These are phyloP conservation scores for Bombus ignitus DNA, from an alignment of 1,140 invertebrate species.

Conservation along the genomic window DNA sequence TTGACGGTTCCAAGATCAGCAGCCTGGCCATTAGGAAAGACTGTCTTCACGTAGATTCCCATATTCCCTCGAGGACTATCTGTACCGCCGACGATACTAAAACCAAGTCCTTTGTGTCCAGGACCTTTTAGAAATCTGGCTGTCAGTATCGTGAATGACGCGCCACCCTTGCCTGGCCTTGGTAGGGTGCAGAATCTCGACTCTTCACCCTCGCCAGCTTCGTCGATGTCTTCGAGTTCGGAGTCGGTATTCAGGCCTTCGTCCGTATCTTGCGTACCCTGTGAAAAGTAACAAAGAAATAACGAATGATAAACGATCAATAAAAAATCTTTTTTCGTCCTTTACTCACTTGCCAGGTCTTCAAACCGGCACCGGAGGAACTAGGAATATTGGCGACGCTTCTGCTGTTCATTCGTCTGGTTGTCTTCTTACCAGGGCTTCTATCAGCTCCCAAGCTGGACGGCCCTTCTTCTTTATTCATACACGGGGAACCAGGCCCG, in stretches of 20 bases:
- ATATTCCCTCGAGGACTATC: slow-evolving; percentile 94
- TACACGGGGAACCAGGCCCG: slow-evolving; percentile 45
- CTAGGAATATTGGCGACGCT: slow-evolving; percentile 76
- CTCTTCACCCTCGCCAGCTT: slow-evolving; percentile 76
- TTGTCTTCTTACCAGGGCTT: slow-evolving; percentile 67
- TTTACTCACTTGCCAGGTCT: slow-evolving; percentile 72
- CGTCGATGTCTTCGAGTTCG: slow-evolving; percentile 80
- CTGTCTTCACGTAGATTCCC: slow-evolving; percentile 96
- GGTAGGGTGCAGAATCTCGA: slow-evolving; percentile 82
- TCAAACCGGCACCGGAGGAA: slow-evolving; percentile 64
- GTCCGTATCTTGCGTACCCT: slow-evolving; percentile 75
- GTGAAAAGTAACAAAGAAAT: background rate
- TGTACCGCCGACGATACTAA: slow-evolving; percentile 95
- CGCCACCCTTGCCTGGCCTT: slow-evolving; percentile 79
- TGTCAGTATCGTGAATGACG: slow-evolving; percentile 82
- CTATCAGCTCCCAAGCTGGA: slow-evolving; percentile 71
- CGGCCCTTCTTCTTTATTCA: slow-evolving; percentile 66
- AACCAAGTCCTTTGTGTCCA: slow-evolving; percentile 93
- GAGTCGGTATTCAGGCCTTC: slow-evolving; percentile 79
- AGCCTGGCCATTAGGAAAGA: slow-evolving; percentile 94
- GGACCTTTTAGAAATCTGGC: slow-evolving; percentile 91
- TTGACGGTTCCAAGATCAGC: slow-evolving; percentile 91
- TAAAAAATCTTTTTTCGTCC: background rate
- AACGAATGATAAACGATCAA: no score
- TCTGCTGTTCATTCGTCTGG: slow-evolving; percentile 70